phyloP scores from a whole-genome alignment of 2,113 vertebrate genomes.

The Thymallus thymallus region DNA sequence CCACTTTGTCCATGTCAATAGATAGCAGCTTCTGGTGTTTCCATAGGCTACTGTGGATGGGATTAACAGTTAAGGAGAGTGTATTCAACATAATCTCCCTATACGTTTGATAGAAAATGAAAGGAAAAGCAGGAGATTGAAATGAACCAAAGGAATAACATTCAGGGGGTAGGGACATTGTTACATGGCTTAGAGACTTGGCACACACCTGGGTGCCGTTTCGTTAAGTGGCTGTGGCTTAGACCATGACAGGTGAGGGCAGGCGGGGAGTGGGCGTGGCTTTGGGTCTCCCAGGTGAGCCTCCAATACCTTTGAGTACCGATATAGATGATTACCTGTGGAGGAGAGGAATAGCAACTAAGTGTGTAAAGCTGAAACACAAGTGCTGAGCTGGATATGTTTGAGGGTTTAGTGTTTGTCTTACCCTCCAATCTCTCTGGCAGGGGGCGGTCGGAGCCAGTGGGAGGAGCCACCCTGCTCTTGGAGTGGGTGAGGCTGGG shows the following conservation, averaged over 20 bases:
- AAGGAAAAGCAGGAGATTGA: no score
- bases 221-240: conserved; percentile 97
- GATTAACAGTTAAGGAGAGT: not conserved
- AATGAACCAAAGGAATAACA: no score
- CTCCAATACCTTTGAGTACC: conserved; percentile 97
- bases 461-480: conserved; percentile 81
- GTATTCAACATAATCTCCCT: not conserved
- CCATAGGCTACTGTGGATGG: conserved; percentile 87
- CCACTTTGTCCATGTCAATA: conserved; percentile 94
- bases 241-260: conserved; percentile 96
- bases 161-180: no score
- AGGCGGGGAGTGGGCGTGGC: conserved; percentile 91
- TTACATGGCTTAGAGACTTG: no score
- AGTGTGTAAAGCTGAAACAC: no score
- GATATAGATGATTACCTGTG: conserved; percentile 94
- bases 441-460: conserved; percentile 69
- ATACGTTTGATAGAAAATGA: no score
- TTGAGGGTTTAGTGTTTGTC: conserved; percentile 11
- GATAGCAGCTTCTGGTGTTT: conserved; percentile 97
- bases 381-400: no score
- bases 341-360: not conserved
- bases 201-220: conserved; percentile 88
- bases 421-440: conserved; percentile 95
- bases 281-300: conserved; percentile 91
- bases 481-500: conserved; percentile 93